A percentile compares a stretch with the other conserved stretches of the same genome.
Evolutionary conservation across 30 jellyfish, hydroid and myxozoan species (phyloP).

Genomic region (Cassiopea andromeda): DNA sequence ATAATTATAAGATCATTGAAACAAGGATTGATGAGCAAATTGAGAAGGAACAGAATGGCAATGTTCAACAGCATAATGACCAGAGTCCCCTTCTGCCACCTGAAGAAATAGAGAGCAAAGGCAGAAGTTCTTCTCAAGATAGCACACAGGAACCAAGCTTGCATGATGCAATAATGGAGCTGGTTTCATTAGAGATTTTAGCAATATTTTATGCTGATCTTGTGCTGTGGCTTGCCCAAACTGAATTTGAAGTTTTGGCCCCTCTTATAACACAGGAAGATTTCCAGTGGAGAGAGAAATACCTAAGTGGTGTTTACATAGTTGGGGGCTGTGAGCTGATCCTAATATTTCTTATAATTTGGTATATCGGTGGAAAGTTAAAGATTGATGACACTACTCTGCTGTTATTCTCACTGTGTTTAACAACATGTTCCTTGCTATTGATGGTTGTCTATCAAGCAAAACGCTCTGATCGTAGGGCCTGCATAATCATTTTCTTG

Average conservation of each 20-base stretch:
- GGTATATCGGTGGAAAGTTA: constrained; percentile 75
- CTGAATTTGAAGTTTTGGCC: constrained; percentile 97
- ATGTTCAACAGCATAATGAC: constrained; percentile 39
- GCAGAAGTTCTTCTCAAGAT: constrained; percentile 24
- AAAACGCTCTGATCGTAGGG: constrained; percentile 57
- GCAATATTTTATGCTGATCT: constrained; percentile 91
- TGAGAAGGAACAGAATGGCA: constrained; percentile 29
- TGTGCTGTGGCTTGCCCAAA: constrained; percentile 92
- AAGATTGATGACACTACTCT: constrained; percentile 71
- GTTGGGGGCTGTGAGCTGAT: constrained; percentile 93
- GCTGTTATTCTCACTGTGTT: constrained; percentile 79
- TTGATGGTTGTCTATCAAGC: constrained; percentile 84
- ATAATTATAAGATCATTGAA: constrained; percentile 21
- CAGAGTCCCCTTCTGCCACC: constrained; percentile 63
- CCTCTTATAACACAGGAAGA: constrained; percentile 97
- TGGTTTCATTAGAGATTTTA: constrained; percentile 78
- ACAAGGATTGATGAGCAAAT: constrained; percentile 57
- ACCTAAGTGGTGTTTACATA: constrained; percentile 83
- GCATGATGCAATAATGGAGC: constrained; percentile 61
- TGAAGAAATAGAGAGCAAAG: background rate
- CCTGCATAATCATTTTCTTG: constrained; percentile 71
- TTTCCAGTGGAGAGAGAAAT: constrained; percentile 89
- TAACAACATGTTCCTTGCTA: constrained; percentile 80
- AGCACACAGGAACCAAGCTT: constrained; percentile 21
- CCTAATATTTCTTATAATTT: constrained; percentile 74